Conservation (phyloP, 2,888 invertebrate genomes). For the Heliconius erato region DNA sequence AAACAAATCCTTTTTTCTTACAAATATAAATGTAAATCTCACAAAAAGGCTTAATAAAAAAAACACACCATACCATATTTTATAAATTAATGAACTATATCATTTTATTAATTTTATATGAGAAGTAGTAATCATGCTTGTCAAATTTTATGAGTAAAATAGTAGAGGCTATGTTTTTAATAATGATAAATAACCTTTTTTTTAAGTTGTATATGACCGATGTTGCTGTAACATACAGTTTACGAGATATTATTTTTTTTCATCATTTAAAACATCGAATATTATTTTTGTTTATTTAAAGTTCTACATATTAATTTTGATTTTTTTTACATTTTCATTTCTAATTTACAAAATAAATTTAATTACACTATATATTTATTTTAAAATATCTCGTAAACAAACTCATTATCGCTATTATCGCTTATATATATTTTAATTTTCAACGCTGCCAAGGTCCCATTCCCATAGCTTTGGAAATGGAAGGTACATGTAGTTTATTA, state of each 20-base stretch:
- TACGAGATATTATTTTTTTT: constrained; percentile 36
- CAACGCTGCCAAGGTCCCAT: constrained; percentile 85
- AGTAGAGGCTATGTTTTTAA: constrained; percentile 18
- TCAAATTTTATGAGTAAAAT: constrained; percentile 20
- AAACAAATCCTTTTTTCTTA: neutral
- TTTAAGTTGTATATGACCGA: constrained; percentile 29
- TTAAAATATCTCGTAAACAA: constrained; percentile 46
- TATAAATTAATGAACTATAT: neutral
- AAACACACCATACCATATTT: constrained; percentile 13
- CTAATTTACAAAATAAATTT: neutral
- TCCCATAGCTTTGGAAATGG: constrained; percentile 86
- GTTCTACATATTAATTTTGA: neutral
- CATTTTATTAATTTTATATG: neutral
- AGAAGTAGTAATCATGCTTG: constrained; percentile 29
- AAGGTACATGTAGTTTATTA: constrained; percentile 76
- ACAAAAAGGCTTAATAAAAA: constrained; percentile 5
- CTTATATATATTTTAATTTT: constrained; percentile 78
- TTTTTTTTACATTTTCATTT: neutral
- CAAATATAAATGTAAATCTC: constrained; percentile 5
- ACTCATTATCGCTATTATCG: constrained; percentile 60
- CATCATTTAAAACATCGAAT: neutral
- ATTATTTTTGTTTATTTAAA: neutral
- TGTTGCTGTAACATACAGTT: constrained; percentile 37
- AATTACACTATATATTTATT: neutral
- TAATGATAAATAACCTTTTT: constrained; percentile 19